Evolutionary conservation across 2,113 vertebrate genomes (phyloP).

Genomic region (Mungos mungo): DNA sequence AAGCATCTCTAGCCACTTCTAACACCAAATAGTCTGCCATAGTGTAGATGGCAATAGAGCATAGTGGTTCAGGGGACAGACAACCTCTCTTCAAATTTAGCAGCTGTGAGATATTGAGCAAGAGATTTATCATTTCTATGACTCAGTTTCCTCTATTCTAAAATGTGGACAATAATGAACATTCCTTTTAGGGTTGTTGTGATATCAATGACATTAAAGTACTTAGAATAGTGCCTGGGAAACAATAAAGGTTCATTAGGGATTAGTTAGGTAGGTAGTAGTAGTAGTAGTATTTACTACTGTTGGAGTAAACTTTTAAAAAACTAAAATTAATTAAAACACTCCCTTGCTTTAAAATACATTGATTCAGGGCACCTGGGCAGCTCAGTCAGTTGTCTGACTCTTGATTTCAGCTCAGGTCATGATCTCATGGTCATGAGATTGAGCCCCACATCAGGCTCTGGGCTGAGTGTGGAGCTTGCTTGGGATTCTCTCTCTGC

Average conservation of each 20-base stretch:
- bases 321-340: not conserved
- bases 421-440: no score
- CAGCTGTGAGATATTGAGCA: not conserved
- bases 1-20: not conserved
- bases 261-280: not conserved
- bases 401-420: no score
- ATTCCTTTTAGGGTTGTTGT: not conserved
- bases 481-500: no score
- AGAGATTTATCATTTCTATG: not conserved
- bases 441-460: no score
- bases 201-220: not conserved
- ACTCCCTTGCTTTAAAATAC: not conserved
- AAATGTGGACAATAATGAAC: not conserved
- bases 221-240: not conserved
- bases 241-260: not conserved
- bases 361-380: not conserved
- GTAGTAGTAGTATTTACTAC: not conserved
- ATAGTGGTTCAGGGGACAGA: not conserved
- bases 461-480: no score
- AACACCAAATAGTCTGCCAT: not conserved
- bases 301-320: not conserved
- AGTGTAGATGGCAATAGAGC: not conserved
- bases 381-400: no score
- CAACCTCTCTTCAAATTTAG: not conserved
- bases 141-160: not conserved